Percentiles rank a stretch among this genome's conserved stretches.
phyloP scores from a whole-genome alignment of 2,797 vertebrate genomes.

The Gallinago nigripennis region DNA sequence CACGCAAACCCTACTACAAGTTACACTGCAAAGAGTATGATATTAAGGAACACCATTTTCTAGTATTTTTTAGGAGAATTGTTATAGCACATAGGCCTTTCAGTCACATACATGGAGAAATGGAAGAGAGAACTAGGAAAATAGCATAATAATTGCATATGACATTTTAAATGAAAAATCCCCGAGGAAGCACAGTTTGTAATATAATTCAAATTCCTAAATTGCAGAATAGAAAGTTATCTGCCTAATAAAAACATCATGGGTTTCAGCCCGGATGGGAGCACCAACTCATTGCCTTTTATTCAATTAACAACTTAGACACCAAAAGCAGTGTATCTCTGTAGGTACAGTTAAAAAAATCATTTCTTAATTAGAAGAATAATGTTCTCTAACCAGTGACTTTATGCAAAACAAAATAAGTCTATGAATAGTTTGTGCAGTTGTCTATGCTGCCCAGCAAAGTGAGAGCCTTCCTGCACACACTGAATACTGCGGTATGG shows the following conservation, averaged over 20 bases:
- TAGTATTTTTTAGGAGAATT: neutral
- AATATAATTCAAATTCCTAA: neutral
- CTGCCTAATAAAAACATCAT: neutral
- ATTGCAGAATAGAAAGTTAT: neutral
- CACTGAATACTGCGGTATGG: accelerated
- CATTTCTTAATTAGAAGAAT: neutral
- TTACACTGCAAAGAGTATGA: neutral
- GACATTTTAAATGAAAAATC: neutral
- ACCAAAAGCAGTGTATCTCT: neutral
- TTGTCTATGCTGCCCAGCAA: neutral
- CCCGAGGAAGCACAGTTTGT: neutral
- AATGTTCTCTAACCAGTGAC: neutral
- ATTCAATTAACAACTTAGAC: neutral
- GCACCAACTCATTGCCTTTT: neutral
- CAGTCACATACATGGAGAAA: neutral
- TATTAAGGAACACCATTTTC: neutral
- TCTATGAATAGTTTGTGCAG: neutral
- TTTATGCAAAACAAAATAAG: neutral
- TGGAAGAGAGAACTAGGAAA: neutral
- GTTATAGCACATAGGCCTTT: neutral
- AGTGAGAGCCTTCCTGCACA: neutral
- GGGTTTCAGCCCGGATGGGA: neutral
- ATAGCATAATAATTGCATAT: neutral
- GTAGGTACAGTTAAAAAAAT: neutral
- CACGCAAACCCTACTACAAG: neutral